Base-by-base conservation (phyloP, 2,888 invertebrate species). In the Morinoia aosen region DNA sequence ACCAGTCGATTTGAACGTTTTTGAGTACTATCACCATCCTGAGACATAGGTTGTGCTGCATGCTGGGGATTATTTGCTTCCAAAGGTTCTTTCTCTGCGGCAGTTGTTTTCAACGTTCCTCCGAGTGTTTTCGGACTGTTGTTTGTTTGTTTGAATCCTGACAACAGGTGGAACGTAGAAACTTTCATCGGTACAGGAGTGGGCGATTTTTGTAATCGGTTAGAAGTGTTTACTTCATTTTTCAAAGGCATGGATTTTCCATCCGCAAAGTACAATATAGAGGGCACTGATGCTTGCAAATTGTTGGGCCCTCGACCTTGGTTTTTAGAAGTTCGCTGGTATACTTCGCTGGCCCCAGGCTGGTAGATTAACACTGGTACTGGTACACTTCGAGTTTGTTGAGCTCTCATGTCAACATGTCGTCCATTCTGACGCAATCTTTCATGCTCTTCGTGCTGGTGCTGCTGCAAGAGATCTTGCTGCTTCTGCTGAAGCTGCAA, bases 401-500 rank as follows among this genome's bases (percentile, higher is more conserved):
- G 57, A 57, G 58, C 93, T 57, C 57, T 56, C 48, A 39, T 57
- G 58, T 56, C 57, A 16, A 19, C 91, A 57, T 16, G 57, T 93
- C 16, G 57, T 56, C n/a, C 57, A 56, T 33, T 48, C n/a, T 2
- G 57, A 56, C 56, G 57, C 33, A 93, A 93, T 48, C 57, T 93
- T 12, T 93, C 93, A 57, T 93, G 93, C 12, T 93, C 93, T 57
- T 56, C 57, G 16, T 57, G 93, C 93, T 93, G 93, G 33, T 93
- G 93, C 57, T 93, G 93, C 56, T 93, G 93, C 57, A 93, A 57
- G n/a, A 93, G 57, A 19, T 93, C 57, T 93, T 93, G 93, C 25
- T 93, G 93, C 57, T 93, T 58, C 57, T 93, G 93, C 57, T 93
- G 93, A 33, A 93, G 57, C 57, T 48, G 93, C 93, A 93, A 57